These are phyloP conservation scores for Centropus unirufus DNA, from an alignment of 2,113 vertebrate species.

Conservation along the genomic window DNA sequence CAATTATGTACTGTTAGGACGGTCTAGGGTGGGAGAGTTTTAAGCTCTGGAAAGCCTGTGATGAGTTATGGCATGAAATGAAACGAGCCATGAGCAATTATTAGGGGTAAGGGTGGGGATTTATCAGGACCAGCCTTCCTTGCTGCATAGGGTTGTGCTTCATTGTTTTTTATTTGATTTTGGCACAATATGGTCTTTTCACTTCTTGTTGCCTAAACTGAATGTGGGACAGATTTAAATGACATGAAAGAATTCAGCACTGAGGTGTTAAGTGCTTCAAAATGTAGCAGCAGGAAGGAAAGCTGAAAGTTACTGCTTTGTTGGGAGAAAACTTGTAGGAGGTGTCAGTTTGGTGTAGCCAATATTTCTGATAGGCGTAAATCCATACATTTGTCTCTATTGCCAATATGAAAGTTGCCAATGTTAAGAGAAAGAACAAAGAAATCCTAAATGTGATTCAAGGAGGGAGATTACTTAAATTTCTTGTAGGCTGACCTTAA, in stretches of 20 bases:
- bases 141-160: not conserved
- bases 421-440: not conserved
- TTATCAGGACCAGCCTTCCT: not conserved
- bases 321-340: not conserved
- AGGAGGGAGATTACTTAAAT: not conserved
- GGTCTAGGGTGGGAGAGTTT: not conserved
- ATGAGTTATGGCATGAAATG: not conserved
- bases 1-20: not conserved
- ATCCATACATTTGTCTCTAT: not conserved
- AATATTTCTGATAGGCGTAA: not conserved
- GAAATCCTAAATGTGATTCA: not conserved
- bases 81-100: not conserved
- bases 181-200: not conserved
- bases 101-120: not conserved
- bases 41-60: not conserved
- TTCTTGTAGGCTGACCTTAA: slow-evolving; percentile 60
- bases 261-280: not conserved
- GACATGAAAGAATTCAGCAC: not conserved
- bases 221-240: not conserved
- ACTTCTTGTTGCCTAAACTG: not conserved
- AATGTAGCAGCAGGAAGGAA: not conserved
- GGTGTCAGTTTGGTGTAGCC: not conserved
- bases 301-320: not conserved
- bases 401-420: not conserved
- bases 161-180: not conserved